Evolutionary conservation across 2,113 vertebrate species (phyloP).

Genomic region (Paraplagusia blochii): DNA sequence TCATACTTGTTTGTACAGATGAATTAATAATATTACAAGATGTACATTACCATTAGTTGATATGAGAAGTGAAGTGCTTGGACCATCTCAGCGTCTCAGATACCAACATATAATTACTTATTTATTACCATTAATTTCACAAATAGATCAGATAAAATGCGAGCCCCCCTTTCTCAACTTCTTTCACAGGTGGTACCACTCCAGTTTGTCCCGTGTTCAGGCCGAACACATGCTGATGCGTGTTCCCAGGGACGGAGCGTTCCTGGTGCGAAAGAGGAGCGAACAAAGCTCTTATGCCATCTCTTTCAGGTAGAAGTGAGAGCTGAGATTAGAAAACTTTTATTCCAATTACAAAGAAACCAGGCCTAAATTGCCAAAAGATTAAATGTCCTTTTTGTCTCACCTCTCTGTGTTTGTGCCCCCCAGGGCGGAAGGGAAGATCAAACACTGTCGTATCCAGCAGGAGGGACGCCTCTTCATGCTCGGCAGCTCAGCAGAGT

Average conservation of each 20-base stretch:
- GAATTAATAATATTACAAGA: too few species aligned
- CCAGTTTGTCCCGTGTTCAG: conserved; percentile 81
- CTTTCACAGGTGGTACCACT: conserved; percentile 81
- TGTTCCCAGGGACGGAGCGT: conserved; percentile 83
- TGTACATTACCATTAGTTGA: too few species aligned
- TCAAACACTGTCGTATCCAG: conserved; percentile 88
- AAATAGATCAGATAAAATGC: too few species aligned
- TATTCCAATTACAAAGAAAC: too few species aligned
- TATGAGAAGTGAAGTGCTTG: too few species aligned
- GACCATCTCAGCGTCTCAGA: too few species aligned
- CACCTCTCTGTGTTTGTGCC: neutral
- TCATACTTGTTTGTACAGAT: too few species aligned
- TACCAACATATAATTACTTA: too few species aligned
- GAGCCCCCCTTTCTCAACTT: too few species aligned
- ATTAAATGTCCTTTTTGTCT: neutral
- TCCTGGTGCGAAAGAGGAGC: conserved; percentile 81
- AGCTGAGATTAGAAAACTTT: too few species aligned
- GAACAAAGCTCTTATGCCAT: conserved; percentile 84
- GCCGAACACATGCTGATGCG: conserved; percentile 88
- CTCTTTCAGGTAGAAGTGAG: conserved; percentile 84
- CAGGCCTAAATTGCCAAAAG: too few species aligned
- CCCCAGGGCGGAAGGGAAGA: conserved; percentile 83
- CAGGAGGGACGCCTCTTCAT: conserved; percentile 86
- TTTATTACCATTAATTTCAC: too few species aligned
- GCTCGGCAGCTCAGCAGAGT: conserved; percentile 85